These are phyloP conservation scores for Nemurella pictetii DNA, from an alignment of 2,888 invertebrate species.

Conservation along the genomic window DNA sequence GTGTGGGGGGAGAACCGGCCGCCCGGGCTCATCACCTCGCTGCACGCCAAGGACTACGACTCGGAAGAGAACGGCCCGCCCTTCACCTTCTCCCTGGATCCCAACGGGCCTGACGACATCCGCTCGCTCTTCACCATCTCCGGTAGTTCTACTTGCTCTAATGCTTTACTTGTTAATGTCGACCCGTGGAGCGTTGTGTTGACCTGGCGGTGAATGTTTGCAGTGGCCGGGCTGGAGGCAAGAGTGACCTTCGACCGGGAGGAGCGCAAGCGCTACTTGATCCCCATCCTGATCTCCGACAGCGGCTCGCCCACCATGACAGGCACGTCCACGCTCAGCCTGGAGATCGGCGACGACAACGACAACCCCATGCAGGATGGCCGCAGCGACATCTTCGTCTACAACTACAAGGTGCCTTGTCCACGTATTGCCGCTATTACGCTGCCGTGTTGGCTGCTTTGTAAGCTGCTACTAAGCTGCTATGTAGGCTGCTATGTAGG, in stretches of 20 bases:
- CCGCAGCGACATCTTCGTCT: slow-evolving; percentile 87
- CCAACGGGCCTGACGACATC: slow-evolving; percentile 65
- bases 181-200: background rate
- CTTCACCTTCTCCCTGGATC: slow-evolving; percentile 72
- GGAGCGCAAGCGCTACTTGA: slow-evolving; percentile 79
- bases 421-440: no score
- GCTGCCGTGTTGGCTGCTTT: no score
- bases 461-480: no score
- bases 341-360: slow-evolving; percentile 93
- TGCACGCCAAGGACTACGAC: slow-evolving; percentile 80
- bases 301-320: slow-evolving; percentile 73
- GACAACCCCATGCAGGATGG: slow-evolving; percentile 90
- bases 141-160: no score
- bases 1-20: slow-evolving; percentile 81
- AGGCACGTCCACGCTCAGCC: slow-evolving; percentile 79
- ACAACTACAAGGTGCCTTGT: slow-evolving; percentile 88
- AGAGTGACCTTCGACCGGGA: slow-evolving; percentile 83
- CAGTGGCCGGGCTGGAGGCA: slow-evolving; percentile 70
- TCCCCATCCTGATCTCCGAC: slow-evolving; percentile 89
- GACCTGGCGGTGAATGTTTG: no score
- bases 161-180: no score
- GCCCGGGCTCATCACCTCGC: slow-evolving; percentile 66
- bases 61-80: slow-evolving; percentile 84
- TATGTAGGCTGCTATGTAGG: no score
- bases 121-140: background rate